phyloP scores from a whole-genome alignment of 1,140 invertebrate species.

The Zophobas atratus region DNA sequence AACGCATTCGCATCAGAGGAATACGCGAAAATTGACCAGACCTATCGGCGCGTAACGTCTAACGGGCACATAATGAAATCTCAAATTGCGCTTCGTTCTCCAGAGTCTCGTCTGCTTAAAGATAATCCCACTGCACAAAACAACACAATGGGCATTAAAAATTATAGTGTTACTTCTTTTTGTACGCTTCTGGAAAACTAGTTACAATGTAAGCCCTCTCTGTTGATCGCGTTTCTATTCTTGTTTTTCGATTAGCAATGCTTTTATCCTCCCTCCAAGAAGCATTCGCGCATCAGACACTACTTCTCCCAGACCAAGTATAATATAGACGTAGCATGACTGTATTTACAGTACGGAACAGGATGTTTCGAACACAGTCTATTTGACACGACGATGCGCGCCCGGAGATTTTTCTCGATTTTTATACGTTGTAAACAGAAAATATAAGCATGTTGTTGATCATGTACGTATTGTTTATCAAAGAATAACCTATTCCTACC shows the following conservation, averaged over 20 bases:
- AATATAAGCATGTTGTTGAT: too few species aligned
- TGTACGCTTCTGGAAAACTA: constrained; percentile 41
- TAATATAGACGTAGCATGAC: too few species aligned
- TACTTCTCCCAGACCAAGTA: not conserved
- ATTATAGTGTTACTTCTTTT: constrained; percentile 46
- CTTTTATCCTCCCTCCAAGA: constrained; percentile 33
- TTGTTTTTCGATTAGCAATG: constrained; percentile 44
- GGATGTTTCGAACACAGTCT: too few species aligned
- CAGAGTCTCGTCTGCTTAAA: constrained; percentile 22
- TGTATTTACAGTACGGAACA: too few species aligned
- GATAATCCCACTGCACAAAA: constrained; percentile 32
- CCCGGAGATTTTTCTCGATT: too few species aligned
- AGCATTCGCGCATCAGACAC: constrained; percentile 5
- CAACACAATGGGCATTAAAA: constrained; percentile 45
- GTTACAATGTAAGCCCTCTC: constrained; percentile 40
- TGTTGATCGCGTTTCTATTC: constrained; percentile 43
- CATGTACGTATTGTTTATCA: too few species aligned
- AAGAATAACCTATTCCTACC: too few species aligned
- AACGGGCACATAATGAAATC: constrained; percentile 45
- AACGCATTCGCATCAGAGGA: constrained; percentile 20
- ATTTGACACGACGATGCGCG: too few species aligned
- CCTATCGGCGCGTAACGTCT: constrained; percentile 35
- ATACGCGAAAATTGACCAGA: constrained; percentile 45
- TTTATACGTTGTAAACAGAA: too few species aligned
- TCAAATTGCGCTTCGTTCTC: constrained; percentile 37